A percentile compares a stretch with the other conserved stretches of the same genome.
Conservation (phyloP, 2,888 invertebrate genomes). For the Hirtodrosophila duncani region DNA sequence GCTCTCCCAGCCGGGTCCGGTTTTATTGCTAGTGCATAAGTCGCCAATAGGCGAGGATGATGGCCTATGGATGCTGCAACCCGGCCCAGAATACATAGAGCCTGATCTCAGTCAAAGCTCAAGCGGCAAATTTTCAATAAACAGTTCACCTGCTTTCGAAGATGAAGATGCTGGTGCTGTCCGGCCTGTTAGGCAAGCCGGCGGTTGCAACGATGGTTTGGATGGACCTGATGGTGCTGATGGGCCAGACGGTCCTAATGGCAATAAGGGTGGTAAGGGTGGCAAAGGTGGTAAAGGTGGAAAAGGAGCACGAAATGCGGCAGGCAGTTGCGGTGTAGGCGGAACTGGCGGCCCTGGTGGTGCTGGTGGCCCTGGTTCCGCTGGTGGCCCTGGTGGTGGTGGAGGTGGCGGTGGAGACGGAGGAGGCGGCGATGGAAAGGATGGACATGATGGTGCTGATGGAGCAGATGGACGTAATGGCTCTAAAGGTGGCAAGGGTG, state of each 20-base stretch:
- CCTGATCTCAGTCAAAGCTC: slow-evolving; percentile 8
- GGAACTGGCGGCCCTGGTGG: slow-evolving; percentile 62
- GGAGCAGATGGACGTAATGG: slow-evolving; percentile 68
- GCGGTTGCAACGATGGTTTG: too few relatives aligned
- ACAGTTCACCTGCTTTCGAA: too few relatives aligned
- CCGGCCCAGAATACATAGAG: slow-evolving; percentile 23
- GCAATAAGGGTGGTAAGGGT: too few relatives aligned
- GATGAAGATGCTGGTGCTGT: slow-evolving; percentile 6
- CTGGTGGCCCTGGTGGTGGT: slow-evolving; percentile 56
- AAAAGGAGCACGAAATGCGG: slow-evolving; percentile 52
- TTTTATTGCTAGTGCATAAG: slow-evolving; percentile 45
- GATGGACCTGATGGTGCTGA: too few relatives aligned
- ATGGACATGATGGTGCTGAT: slow-evolving; percentile 64
- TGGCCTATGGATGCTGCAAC: slow-evolving; percentile 36
- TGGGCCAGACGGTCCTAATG: too few relatives aligned
- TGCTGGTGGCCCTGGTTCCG: slow-evolving; percentile 40
- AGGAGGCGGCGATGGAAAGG: slow-evolving; percentile 52
- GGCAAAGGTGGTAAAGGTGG: too few relatives aligned
- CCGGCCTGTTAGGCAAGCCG: slow-evolving; percentile 52
- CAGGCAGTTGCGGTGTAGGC: slow-evolving; percentile 51
- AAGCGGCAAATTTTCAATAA: too few relatives aligned
- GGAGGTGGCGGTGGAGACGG: slow-evolving; percentile 64
- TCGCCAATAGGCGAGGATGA: slow-evolving; percentile 29
- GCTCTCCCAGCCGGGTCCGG: slow-evolving; percentile 22
- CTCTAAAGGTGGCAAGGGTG: slow-evolving; percentile 65